A percentile compares a stretch with the other conserved stretches of the same genome.
phyloP scores from a whole-genome alignment of 1,140 invertebrate species.

The Agrilus planipennis region DNA sequence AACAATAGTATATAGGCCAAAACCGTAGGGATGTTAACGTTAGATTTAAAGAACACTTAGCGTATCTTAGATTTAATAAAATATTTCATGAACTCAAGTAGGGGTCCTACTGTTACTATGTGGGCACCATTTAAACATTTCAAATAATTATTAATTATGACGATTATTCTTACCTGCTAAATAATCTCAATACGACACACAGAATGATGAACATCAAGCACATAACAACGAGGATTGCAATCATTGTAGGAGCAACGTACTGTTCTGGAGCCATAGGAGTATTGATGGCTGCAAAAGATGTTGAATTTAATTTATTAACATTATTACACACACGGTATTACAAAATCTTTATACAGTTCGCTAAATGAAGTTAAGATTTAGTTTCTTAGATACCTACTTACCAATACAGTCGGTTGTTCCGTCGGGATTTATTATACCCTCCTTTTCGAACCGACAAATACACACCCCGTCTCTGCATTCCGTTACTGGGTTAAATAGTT shows the following conservation, averaged over 20 bases:
- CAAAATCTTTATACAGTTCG: too few species aligned
- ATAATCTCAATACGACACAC: conserved; percentile 81
- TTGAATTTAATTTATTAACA: too few species aligned
- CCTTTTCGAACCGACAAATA: conserved; percentile 63
- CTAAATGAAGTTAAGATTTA: too few species aligned
- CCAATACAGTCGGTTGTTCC: conserved; percentile 57
- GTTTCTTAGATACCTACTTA: conserved; percentile 33
- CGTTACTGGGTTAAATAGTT: conserved; percentile 50
- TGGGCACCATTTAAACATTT: too few species aligned
- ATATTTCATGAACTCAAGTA: too few species aligned
- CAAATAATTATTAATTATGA: too few species aligned
- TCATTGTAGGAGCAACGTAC: conserved; percentile 77
- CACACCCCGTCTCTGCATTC: conserved; percentile 66
- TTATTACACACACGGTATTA: too few species aligned
- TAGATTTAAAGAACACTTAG: too few species aligned
- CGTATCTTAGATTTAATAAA: too few species aligned
- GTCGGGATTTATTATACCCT: conserved; percentile 49
- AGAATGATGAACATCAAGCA: conserved; percentile 90
- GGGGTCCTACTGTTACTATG: too few species aligned
- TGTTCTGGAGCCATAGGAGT: conserved; percentile 38
- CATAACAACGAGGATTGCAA: conserved; percentile 78
- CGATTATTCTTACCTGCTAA: conserved; percentile 68
- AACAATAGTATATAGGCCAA: too few species aligned
- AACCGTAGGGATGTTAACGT: too few species aligned
- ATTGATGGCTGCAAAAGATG: conserved; percentile 31